Conservation (phyloP, 2,888 invertebrate genomes). For the Vandiemenella viatica region DNA sequence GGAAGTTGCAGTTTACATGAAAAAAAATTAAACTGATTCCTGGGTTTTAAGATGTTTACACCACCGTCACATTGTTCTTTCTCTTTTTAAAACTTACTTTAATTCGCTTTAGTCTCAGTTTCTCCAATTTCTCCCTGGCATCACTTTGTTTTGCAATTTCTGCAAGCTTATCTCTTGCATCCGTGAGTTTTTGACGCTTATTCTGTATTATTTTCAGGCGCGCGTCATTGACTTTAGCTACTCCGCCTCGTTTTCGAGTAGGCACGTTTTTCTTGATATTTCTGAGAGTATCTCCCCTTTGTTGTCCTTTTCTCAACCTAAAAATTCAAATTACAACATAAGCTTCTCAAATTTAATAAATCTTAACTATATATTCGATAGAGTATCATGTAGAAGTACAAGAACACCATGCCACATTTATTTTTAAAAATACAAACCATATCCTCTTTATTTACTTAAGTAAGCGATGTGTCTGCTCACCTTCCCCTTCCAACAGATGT, state of each 20-base stretch:
- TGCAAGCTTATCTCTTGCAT: slow-evolving; percentile 65
- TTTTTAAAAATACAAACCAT: not conserved
- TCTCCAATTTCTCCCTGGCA: slow-evolving; percentile 54
- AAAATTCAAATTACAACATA: not conserved
- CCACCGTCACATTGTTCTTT: too few relatives aligned
- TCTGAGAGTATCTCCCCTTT: not conserved
- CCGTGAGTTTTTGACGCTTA: slow-evolving; percentile 56
- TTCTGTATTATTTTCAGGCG: slow-evolving; percentile 64
- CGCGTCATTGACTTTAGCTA: slow-evolving; percentile 40
- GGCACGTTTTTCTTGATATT: slow-evolving; percentile 6
- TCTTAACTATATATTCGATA: too few relatives aligned
- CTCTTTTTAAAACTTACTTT: too few relatives aligned
- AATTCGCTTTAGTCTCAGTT: slow-evolving; percentile 28
- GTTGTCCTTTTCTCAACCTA: not conserved
- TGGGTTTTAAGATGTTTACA: too few relatives aligned
- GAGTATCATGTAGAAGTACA: too few relatives aligned
- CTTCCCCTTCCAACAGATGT: slow-evolving; percentile 4
- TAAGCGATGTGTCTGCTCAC: not conserved
- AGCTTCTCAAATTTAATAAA: not conserved
- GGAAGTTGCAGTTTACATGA: too few relatives aligned
- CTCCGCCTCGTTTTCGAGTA: slow-evolving; percentile 16
- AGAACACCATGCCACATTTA: not conserved
- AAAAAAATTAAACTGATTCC: too few relatives aligned
- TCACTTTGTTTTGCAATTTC: slow-evolving; percentile 59
- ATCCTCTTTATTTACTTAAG: not conserved